Evolutionary conservation across 2,888 invertebrate species (phyloP), one percentile per base, ranked within the genome.

Genomic region (Prosopocoilus inquinatus): DNA sequence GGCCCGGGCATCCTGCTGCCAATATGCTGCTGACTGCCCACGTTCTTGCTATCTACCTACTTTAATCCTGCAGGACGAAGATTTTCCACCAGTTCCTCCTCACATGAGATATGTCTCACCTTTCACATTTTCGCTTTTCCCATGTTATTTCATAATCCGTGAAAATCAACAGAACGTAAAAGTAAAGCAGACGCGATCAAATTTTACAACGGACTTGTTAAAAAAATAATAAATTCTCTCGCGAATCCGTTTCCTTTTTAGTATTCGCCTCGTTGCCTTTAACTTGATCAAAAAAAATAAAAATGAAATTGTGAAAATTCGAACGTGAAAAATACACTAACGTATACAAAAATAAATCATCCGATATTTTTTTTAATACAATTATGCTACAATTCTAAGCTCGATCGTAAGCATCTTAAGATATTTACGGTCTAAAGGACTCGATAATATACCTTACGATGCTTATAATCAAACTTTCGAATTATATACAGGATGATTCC

Each of bases 1-100:
- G 61, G 64, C 67, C 69, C 66, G 65, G 67, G 68, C 65, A 59
- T 58, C 59, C 55, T 55, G 57, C 57, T 58, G 55, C 60, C 63
- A 56, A 60, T 61, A 63, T 62, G 63, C 63, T 61, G 60, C 64
- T 62, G 53, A 57, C 64, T 63, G 57, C 58, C 62, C 66, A 60
- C 64, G 63, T 66, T 60, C 60, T 60, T 60, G 55, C 32, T 11
- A 28, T 11, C 34, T 34, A 45, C 45, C 51, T 51, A 45, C 61
- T 58, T 55, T 57, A 60, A 56, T 61, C 57, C 57, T 58, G 58
- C 53, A 59, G 51, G 52, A 55, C 28, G 12, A 13, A 13, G 46
- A 50, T 50, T 38, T 50, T 13, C 41, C 39, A 20, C 33, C 12
- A 41, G 13, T 50, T 43, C 39, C 7, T 12, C 39, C 20, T 28